phyloP scores from a whole-genome alignment of 1,140 invertebrate species.

The Pseudoatta argentina region DNA sequence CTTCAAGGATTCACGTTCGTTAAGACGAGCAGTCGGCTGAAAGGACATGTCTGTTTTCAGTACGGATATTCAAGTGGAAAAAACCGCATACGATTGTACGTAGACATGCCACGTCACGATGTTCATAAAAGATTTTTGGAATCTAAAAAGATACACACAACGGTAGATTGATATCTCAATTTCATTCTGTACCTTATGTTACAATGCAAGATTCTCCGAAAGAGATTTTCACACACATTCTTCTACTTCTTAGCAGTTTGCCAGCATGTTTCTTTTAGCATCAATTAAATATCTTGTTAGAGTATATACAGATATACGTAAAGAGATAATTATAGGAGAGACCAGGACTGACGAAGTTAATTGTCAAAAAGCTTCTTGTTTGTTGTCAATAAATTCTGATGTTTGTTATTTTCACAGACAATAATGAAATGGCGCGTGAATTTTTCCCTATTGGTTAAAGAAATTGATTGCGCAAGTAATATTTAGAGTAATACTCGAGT shows the following conservation, averaged over 20 bases:
- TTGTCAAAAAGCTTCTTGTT: too few relatives aligned
- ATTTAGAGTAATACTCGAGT: background rate
- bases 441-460: slow-evolving; percentile 23
- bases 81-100: background rate
- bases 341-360: too few relatives aligned
- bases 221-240: background rate
- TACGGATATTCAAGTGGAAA: slow-evolving; percentile 48
- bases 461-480: background rate
- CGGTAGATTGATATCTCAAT: background rate
- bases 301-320: background rate
- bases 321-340: background rate
- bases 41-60: slow-evolving; percentile 67
- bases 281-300: slow-evolving; percentile 1
- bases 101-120: background rate
- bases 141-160: background rate
- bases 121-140: background rate
- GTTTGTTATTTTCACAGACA: background rate
- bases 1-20: slow-evolving; percentile 71
- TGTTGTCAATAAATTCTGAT: too few relatives aligned
- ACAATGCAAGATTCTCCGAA: too few relatives aligned
- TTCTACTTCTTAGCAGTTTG: background rate
- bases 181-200: background rate
- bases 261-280: background rate
- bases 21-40: slow-evolving; percentile 48
- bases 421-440: background rate